Evolutionary conservation across 2,888 invertebrate species (phyloP).

Genomic region (Acanthosepion lycidas): DNA sequence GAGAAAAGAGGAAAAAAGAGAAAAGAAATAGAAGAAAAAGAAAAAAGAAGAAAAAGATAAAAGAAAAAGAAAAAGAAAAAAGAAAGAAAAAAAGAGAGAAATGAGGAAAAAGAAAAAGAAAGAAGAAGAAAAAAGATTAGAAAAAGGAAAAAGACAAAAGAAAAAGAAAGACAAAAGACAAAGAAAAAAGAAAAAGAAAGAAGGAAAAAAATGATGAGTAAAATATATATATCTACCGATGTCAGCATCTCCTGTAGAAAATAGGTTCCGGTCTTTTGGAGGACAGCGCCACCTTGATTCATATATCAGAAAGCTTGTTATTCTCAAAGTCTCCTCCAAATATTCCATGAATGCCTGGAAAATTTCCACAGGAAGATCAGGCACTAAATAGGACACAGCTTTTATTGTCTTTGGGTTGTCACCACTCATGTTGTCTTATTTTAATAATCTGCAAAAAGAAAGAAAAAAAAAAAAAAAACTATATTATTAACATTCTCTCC

Average conservation of each 20-base stretch:
- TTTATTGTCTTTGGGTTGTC: constrained; percentile 73
- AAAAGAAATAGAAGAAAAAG: constrained; percentile 57
- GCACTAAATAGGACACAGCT: constrained; percentile 80
- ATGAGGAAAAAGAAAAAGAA: constrained; percentile 54
- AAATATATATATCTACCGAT: constrained; percentile 75
- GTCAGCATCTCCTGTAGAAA: constrained; percentile 78
- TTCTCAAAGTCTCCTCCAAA: constrained; percentile 77
- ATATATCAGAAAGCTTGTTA: constrained; percentile 78
- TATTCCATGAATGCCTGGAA: constrained; percentile 79
- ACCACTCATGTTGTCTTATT: not conserved
- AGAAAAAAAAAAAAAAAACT: not conserved
- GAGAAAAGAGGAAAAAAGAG: no score
- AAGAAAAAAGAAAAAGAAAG: constrained; percentile 56
- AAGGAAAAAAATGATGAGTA: not conserved
- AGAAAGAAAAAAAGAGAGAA: constrained; percentile 49
- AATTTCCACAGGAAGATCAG: constrained; percentile 79
- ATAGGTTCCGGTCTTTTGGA: constrained; percentile 77
- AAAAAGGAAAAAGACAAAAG: not conserved
- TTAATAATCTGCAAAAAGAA: not conserved
- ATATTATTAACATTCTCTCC: no score
- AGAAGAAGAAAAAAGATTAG: not conserved
- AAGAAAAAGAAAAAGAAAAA: constrained; percentile 50
- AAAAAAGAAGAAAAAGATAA: constrained; percentile 55
- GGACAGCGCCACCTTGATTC: constrained; percentile 79
- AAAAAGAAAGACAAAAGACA: constrained; percentile 55